These are phyloP conservation scores for Stenichneumon culpator DNA, from an alignment of 2,888 invertebrate species.

Conservation along the genomic window DNA sequence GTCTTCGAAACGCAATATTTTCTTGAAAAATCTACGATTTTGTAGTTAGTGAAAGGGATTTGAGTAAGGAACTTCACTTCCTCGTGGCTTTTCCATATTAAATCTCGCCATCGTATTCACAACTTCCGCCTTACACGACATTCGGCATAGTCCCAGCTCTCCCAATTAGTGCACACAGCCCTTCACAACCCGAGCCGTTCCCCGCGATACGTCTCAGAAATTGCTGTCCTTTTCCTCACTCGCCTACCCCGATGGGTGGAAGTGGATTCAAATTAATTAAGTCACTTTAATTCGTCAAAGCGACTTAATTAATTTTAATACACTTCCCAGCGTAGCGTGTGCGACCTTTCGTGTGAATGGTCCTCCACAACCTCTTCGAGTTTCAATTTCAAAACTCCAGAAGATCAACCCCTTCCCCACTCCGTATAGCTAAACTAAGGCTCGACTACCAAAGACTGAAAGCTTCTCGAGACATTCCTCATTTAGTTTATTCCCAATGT, in stretches of 20 bases:
- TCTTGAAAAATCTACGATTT: neutral
- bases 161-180: slow-evolving; percentile 10
- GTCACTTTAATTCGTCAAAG: slow-evolving; percentile 38
- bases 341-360: slow-evolving; percentile 5
- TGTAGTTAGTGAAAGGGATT: neutral
- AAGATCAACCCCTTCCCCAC: neutral
- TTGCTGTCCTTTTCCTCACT: slow-evolving; percentile 28
- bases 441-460: neutral
- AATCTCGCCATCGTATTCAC: neutral
- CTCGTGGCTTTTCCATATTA: neutral
- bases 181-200: neutral
- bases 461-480: neutral
- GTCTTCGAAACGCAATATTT: neutral
- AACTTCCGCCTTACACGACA: neutral
- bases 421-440: neutral
- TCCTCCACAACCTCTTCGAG: slow-evolving; percentile 17
- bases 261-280: neutral
- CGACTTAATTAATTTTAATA: slow-evolving; percentile 67
- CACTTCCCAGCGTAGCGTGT: slow-evolving; percentile 17
- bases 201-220: slow-evolving; percentile 20
- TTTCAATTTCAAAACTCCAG: slow-evolving; percentile 6
- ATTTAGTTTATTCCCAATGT: neutral
- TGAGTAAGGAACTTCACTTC: neutral
- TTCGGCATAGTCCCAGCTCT: neutral
- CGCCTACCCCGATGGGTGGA: neutral